Base-by-base conservation (phyloP, 2,888 invertebrate genomes). In the Drosophila rellima region DNA sequence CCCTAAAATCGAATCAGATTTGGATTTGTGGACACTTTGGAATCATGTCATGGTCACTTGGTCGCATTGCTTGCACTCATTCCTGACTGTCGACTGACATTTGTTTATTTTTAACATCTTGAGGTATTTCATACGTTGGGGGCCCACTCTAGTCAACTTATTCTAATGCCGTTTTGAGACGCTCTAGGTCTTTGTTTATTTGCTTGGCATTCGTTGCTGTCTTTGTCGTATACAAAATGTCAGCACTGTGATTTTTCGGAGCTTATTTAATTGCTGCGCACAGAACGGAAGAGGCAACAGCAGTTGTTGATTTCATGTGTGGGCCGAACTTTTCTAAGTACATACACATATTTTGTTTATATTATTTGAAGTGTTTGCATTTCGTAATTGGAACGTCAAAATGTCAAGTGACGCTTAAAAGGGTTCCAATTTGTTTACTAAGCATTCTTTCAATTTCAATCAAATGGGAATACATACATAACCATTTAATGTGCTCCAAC, bases 381-480 rank as follows among this genome's bases (percentile, higher is more conserved):
- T 82, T 85, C 85, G 82, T 87, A 85, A 85, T 87, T 87, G 88
- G 88, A 85, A 85, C 85, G 88, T 78, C 85, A 84, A 80, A 84
- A 76, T 84, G 84, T 81, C 80, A 83, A 86, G 87, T 70, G 75
- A 74, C 60, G 71, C 73, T 74, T 69, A 26, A 70, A 74, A 72
- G 72, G 74, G 68, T 65, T 52, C 54, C 60, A 55, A 65, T 44
- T 74, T 77, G 72, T 77, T 73, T 67, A 70, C 71, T 23, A 37
- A 66, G 65, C 79, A 76, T 76, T 70, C 65, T 60, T 31, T 18
- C 13, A 45, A 23, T 20, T 39, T 40, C 47, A 3, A 44, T 2
- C 13, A 35, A 56, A 45, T 35, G 2, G 11, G 39, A 26, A 2
- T 17, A 37, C n/a, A 2, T 31, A 23, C 0, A 51, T 17, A 18